Evolutionary conservation across 1,140 invertebrate genomes (phyloP).

Genomic region (Hetaerina americana): DNA sequence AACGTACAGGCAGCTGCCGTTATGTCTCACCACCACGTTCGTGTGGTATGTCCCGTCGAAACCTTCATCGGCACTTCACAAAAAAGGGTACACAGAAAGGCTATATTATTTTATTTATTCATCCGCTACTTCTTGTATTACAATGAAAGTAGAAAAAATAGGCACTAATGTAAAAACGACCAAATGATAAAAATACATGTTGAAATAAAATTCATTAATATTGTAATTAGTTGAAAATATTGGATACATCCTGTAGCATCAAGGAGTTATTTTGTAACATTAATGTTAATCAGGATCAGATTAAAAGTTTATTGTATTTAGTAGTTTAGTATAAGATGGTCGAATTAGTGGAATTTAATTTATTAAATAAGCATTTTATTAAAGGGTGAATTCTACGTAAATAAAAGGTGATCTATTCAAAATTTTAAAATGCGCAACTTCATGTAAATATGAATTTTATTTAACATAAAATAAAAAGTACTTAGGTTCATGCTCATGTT

Average conservation of each 20-base stretch:
- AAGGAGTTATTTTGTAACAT: neutral
- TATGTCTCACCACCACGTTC: slow-evolving; percentile 90
- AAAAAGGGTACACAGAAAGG: slow-evolving; percentile 12
- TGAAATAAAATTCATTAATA: neutral
- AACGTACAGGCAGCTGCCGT: slow-evolving; percentile 91
- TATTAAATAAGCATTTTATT: neutral
- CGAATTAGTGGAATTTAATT: too few relatives aligned
- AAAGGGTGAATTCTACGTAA: neutral
- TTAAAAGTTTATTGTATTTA: too few relatives aligned
- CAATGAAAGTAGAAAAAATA: too few relatives aligned
- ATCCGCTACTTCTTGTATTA: neutral
- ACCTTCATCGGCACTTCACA: slow-evolving; percentile 90
- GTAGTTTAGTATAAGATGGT: too few relatives aligned
- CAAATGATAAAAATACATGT: neutral
- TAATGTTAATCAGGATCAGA: neutral
- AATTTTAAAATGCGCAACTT: neutral
- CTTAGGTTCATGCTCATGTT: neutral
- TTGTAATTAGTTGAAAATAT: neutral
- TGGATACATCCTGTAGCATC: neutral
- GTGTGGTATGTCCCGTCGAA: slow-evolving; percentile 97
- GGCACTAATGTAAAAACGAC: neutral
- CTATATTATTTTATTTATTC: neutral
- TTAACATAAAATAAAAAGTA: neutral
- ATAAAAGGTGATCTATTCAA: neutral
- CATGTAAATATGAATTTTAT: neutral